Evolutionary conservation across 2,797 vertebrate species (phyloP).

Genomic region (Typhlichthys eigenmanni): DNA sequence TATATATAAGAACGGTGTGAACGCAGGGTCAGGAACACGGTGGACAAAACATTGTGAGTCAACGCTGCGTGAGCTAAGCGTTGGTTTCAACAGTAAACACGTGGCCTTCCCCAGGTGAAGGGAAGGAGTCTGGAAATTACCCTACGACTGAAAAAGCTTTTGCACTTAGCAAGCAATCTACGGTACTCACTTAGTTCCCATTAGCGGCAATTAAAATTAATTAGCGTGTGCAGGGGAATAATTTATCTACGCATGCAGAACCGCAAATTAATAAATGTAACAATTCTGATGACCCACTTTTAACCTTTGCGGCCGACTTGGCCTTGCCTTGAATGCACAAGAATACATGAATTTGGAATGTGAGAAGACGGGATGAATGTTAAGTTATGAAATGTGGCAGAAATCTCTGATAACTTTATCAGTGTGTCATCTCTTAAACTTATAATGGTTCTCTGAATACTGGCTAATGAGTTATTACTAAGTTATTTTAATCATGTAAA

Average conservation of each 20-base stretch:
- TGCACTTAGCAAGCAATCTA: neutral
- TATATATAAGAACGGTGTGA: too few relatives aligned
- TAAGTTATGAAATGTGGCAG: constrained; percentile 11
- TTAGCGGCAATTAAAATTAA: constrained; percentile 55
- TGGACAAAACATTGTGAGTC: too few relatives aligned
- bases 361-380: constrained; percentile 31
- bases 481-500: too few relatives aligned
- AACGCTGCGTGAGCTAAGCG: too few relatives aligned
- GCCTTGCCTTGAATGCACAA: constrained; percentile 34
- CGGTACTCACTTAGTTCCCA: constrained; percentile 30
- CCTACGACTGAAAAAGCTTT: too few relatives aligned
- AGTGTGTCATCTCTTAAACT: constrained; percentile 14
- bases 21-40: too few relatives aligned
- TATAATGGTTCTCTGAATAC: neutral
- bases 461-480: too few relatives aligned
- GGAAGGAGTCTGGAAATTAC: too few relatives aligned
- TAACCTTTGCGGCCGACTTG: constrained; percentile 56
- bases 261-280: constrained; percentile 59
- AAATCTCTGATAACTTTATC: neutral
- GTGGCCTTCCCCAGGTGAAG: too few relatives aligned
- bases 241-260: constrained; percentile 45
- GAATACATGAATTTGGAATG: constrained; percentile 56
- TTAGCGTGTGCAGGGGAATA: constrained; percentile 53
- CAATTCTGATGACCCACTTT: constrained; percentile 50
- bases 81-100: too few relatives aligned